Evolutionary conservation across 2,888 invertebrate species (phyloP), one percentile per base, ranked within the genome.

Genomic region (Perdita meconis): DNA sequence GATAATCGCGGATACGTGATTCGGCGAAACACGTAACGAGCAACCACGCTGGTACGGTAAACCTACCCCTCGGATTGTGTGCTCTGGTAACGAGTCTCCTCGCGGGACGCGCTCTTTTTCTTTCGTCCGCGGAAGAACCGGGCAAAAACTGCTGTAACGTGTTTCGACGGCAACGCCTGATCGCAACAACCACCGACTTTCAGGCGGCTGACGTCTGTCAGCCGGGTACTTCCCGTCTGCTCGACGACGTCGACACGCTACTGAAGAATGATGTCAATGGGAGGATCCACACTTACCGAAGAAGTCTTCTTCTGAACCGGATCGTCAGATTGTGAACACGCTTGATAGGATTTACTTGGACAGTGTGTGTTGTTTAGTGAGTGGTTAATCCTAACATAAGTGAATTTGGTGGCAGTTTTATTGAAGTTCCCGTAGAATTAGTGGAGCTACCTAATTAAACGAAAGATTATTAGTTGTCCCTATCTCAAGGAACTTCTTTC

Each of bases 1-100:
- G n/a, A n/a, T 80, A 81, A 74, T 80, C 81, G 68, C 61, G 70
- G 36, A 50, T 69, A 80, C 80, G 64, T 72, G 80, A 82, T 82
- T 82, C 81, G 81, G 50, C 81, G 81, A 81, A 82, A 72, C 78
- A 71, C 71, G 78, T 81, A 81, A 81, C 71, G 71, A 81, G 81
- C 67, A 19, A 53, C 38, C 61, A 19, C n/a, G 42, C 50, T 30
- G 40, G 3, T 67, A 70, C 65, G 64, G 67, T 50, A 38, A 68
- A 65, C 57, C 47, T 47, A 78, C 65, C 65, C 74, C 50, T 42
- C 24, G 34, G 75, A 72, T 69, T 38, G 24, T 38, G 24, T 34
- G 34, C 44, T 44, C 50, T 42, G 51, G 55, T 72, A 65, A 78
- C 69, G 26, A 59, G 68, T 55, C 36, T 12, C 56, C 26, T 26